Conservation (phyloP, 2,888 invertebrate species). For the Labia minor region DNA sequence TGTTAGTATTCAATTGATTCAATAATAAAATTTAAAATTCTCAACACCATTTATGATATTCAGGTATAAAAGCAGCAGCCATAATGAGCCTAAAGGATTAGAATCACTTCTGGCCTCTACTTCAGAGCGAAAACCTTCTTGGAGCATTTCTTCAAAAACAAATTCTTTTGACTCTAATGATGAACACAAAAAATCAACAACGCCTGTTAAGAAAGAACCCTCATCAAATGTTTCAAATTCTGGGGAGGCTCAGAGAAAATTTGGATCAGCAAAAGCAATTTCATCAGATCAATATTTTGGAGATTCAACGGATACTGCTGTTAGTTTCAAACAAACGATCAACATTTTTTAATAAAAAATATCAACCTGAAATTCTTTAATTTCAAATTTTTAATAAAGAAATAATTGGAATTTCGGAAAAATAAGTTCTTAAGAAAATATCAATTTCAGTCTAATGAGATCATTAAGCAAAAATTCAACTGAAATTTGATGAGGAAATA, state of each 20-base stretch:
- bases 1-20: too few species aligned
- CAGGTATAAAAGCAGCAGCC: slow-evolving; percentile 27
- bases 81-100: slow-evolving; percentile 26
- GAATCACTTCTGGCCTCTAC: slow-evolving; percentile 23
- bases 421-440: too few species aligned
- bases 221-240: slow-evolving; percentile 37
- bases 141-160: slow-evolving; percentile 17
- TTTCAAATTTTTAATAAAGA: too few species aligned
- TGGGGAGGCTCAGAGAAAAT: slow-evolving; percentile 85
- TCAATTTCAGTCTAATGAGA: too few species aligned
- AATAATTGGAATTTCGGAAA: too few species aligned
- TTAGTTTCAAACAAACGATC: slow-evolving; percentile 14
- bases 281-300: slow-evolving; percentile 96
- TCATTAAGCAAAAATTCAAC: too few species aligned
- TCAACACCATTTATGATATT: neutral
- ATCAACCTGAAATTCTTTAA: too few species aligned
- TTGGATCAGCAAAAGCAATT: slow-evolving; percentile 93
- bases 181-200: slow-evolving; percentile 18
- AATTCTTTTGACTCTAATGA: slow-evolving; percentile 7
- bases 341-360: too few species aligned
- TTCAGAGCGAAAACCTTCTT: neutral
- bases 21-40: neutral
- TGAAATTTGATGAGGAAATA: too few species aligned
- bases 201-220: slow-evolving; percentile 20
- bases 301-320: slow-evolving; percentile 41